These are phyloP conservation scores for Pristionchus fissidentatus DNA, from an alignment of 2,888 invertebrate genomes.

Conservation along the genomic window DNA sequence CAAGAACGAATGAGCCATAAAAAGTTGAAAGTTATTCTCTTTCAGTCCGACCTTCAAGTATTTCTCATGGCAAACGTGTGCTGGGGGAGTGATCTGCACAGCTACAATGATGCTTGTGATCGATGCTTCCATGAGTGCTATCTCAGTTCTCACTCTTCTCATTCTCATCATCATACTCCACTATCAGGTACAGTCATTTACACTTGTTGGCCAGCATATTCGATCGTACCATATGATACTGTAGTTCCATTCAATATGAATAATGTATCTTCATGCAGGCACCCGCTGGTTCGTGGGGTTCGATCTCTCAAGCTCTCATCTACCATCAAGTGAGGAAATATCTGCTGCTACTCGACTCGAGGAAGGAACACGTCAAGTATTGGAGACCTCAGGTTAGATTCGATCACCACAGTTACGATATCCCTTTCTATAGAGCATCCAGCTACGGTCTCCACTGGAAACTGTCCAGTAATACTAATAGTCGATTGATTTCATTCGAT, in stretches of 20 bases:
- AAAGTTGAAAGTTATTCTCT: no score
- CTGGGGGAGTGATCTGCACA: conserved; percentile 81
- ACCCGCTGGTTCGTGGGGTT: conserved; percentile 88
- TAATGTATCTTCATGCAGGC: conserved; percentile 62
- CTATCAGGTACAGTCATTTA: conserved; percentile 79
- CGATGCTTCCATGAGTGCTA: conserved; percentile 89
- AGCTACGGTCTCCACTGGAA: no score
- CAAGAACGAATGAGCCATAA: no score
- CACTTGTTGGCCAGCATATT: neutral
- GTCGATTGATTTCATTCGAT: no score
- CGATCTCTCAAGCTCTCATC: conserved; percentile 95
- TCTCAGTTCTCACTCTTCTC: conserved; percentile 88
- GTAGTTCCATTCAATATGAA: neutral
- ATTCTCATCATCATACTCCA: conserved; percentile 90
- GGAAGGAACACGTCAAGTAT: conserved; percentile 90
- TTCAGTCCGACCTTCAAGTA: conserved; percentile 89
- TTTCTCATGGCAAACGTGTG: conserved; percentile 93
- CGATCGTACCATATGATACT: neutral
- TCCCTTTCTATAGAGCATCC: neutral
- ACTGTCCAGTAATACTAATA: no score
- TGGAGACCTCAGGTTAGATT: conserved; percentile 35
- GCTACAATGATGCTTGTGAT: conserved; percentile 91
- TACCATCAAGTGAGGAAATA: conserved; percentile 96
- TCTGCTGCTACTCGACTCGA: conserved; percentile 91
- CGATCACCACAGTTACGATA: neutral